These are phyloP conservation scores for Cataglyphis rosenhaueri DNA, from an alignment of 2,888 invertebrate genomes.

Conservation along the genomic window DNA sequence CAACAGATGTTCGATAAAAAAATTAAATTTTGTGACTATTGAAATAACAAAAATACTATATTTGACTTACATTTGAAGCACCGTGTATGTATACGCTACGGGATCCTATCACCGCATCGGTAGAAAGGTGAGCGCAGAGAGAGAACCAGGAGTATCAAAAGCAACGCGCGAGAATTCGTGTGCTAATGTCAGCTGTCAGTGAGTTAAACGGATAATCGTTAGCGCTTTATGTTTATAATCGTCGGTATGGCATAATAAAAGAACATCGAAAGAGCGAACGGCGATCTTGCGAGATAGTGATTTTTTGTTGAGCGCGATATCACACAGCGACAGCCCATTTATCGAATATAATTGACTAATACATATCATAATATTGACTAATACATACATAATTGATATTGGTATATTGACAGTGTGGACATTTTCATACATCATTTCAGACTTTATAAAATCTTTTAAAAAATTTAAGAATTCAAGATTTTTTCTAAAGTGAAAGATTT, in stretches of 20 bases:
- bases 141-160: slow-evolving; percentile 37
- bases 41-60: not conserved
- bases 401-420: not conserved
- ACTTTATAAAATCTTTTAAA: not conserved
- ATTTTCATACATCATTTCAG: not conserved
- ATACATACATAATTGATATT: slow-evolving; percentile 17
- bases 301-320: slow-evolving; percentile 25
- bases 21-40: not conserved
- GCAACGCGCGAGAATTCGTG: slow-evolving; percentile 43
- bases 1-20: not conserved
- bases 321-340: slow-evolving; percentile 13
- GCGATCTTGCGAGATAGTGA: slow-evolving; percentile 11
- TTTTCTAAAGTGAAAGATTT: not conserved
- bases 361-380: slow-evolving; percentile 3
- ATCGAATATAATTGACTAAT: slow-evolving; percentile 31
- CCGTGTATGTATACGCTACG: slow-evolving; percentile 8
- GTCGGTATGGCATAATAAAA: slow-evolving; percentile 27
- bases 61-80: slow-evolving; percentile 12
- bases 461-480: not conserved
- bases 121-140: slow-evolving; percentile 46
- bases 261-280: slow-evolving; percentile 29
- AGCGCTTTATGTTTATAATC: slow-evolving; percentile 45
- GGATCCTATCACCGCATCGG: slow-evolving; percentile 28
- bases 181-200: slow-evolving; percentile 55
- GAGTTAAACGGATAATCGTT: slow-evolving; percentile 52